A percentile compares a stretch with the other conserved stretches of the same genome.
These are phyloP conservation scores for Pluvialis apricaria DNA, from an alignment of 2,113 vertebrate genomes.

Conservation along the genomic window DNA sequence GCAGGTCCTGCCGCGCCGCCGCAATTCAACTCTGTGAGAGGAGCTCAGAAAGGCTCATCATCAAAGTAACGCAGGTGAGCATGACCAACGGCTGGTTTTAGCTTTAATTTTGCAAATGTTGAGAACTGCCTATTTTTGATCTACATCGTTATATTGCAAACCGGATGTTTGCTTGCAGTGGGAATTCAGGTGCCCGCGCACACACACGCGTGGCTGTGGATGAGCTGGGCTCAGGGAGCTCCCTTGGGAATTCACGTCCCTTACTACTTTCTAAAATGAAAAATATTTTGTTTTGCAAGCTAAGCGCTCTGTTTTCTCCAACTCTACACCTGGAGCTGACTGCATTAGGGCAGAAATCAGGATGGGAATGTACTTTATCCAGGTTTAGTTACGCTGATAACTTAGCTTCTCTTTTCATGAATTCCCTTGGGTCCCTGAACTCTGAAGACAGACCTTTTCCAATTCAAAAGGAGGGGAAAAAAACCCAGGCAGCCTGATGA, in stretches of 20 bases:
- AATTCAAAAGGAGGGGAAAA: not conserved
- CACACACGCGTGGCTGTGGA: not conserved
- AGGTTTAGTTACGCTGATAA: not conserved
- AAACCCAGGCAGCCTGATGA: not conserved
- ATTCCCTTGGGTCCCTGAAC: not conserved
- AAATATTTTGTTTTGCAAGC: not conserved
- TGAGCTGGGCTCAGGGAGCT: not conserved
- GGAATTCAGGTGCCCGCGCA: not conserved
- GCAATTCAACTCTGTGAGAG: not conserved
- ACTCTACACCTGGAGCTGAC: not conserved
- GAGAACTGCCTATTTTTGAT: not conserved
- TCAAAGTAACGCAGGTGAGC: not conserved
- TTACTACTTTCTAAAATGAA: not conserved
- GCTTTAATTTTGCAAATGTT: not conserved
- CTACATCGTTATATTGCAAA: fast-evolving
- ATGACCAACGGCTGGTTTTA: not conserved
- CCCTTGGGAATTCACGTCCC: not conserved
- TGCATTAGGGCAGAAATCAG: not conserved
- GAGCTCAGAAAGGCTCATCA: not conserved
- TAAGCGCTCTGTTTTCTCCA: not conserved
- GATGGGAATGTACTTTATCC: not conserved
- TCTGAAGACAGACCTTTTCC: not conserved
- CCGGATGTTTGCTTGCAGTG: not conserved
- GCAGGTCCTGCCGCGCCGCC: not conserved
- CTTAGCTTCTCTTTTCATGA: not conserved